These are phyloP conservation scores for Dysmachus trigonus DNA, from an alignment of 2,888 invertebrate genomes.

Conservation along the genomic window DNA sequence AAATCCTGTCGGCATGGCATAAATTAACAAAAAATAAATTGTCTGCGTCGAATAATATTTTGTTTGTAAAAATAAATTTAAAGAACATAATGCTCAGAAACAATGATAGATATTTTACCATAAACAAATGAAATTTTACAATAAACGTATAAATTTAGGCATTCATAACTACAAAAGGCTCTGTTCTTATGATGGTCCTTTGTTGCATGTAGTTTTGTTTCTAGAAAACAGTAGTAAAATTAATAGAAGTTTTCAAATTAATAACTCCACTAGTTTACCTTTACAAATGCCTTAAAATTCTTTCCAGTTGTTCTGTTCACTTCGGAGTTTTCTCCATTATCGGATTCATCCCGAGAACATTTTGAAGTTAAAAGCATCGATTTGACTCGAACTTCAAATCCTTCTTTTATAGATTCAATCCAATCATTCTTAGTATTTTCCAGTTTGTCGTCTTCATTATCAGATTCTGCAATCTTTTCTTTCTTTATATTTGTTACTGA, in stretches of 20 bases:
- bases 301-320: slow-evolving; percentile 49
- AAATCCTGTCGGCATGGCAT: too few species aligned
- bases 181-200: slow-evolving; percentile 52
- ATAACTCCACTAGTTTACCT: slow-evolving; percentile 54
- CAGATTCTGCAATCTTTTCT: slow-evolving; percentile 50
- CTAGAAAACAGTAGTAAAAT: slow-evolving; percentile 51
- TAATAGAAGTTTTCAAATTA: background rate
- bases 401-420: slow-evolving; percentile 56
- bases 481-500: slow-evolving; percentile 55
- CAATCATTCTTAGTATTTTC: slow-evolving; percentile 50
- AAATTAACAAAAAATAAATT: too few species aligned
- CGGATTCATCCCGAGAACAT: slow-evolving; percentile 36
- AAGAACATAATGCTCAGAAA: background rate
- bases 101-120: background rate
- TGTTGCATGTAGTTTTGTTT: slow-evolving; percentile 55
- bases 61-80: background rate
- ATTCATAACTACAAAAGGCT: slow-evolving; percentile 34
- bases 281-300: slow-evolving; percentile 61
- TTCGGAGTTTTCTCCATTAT: background rate
- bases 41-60: too few species aligned
- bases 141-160: background rate
- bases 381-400: slow-evolving; percentile 56
- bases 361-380: slow-evolving; percentile 51
- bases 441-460: slow-evolving; percentile 46
- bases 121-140: background rate